phyloP scores from a whole-genome alignment of 2,797 vertebrate species.

The Chrosomus eos region DNA sequence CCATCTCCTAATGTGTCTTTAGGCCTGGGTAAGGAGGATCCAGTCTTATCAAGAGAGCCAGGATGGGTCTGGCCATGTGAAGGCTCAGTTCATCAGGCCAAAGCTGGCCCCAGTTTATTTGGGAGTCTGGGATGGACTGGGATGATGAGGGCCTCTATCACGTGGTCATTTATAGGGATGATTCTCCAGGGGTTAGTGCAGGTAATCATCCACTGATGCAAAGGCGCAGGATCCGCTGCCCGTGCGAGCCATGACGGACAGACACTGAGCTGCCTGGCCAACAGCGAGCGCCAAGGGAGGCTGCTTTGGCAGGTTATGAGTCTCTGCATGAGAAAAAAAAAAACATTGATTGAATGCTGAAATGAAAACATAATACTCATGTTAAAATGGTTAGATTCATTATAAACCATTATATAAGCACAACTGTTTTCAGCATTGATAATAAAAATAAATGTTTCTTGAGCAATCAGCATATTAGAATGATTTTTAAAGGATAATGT shows the following conservation, averaged over 20 bases:
- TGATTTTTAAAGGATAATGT: neutral
- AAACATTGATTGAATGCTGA: neutral
- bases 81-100: constrained; percentile 47
- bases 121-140: constrained; percentile 41
- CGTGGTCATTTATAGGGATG: constrained; percentile 37
- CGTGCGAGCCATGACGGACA: constrained; percentile 95
- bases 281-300: constrained; percentile 95
- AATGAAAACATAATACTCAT: neutral
- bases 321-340: constrained; percentile 79
- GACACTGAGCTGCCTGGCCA: constrained; percentile 95
- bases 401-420: neutral
- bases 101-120: constrained; percentile 33
- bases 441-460: neutral
- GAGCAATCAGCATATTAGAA: neutral
- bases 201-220: constrained; percentile 96
- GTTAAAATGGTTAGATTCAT: neutral
- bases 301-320: constrained; percentile 99
- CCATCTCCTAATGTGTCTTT: constrained; percentile 66
- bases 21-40: constrained; percentile 54
- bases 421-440: neutral
- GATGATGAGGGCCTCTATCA: constrained; percentile 49
- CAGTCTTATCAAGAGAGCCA: constrained; percentile 54
- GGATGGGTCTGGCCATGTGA: constrained; percentile 46
- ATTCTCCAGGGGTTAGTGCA: constrained; percentile 85
- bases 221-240: constrained; percentile 97